Conservation (phyloP, 2,113 vertebrate genomes). For the Otis tarda region DNA sequence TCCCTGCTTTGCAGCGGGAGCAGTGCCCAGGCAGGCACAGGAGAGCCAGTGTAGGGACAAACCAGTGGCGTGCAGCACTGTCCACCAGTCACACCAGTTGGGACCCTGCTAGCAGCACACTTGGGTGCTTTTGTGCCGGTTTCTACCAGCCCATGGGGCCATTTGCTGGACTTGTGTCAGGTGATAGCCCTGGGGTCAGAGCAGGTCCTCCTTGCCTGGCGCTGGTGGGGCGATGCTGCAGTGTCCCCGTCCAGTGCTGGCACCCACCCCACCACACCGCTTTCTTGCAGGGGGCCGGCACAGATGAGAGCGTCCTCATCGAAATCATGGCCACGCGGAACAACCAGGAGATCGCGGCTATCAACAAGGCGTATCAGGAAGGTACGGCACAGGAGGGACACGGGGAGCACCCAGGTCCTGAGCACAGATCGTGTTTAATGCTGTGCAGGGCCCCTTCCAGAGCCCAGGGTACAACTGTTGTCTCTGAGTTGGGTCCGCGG, state of each 20-base stretch:
- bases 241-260: neutral
- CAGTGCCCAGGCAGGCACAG: neutral
- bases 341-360: slow-evolving; percentile 87
- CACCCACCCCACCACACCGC: neutral
- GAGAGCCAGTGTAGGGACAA: neutral
- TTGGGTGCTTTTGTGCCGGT: accelerated
- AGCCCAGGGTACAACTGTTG: neutral
- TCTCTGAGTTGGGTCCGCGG: neutral
- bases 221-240: accelerated
- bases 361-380: slow-evolving; percentile 83
- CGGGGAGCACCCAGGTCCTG: neutral
- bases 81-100: neutral
- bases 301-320: slow-evolving; percentile 90
- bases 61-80: neutral
- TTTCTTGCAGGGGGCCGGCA: slow-evolving; percentile 87
- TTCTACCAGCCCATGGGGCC: neutral
- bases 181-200: neutral
- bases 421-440: accelerated
- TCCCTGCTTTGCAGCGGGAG: neutral
- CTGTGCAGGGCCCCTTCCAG: neutral
- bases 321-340: slow-evolving; percentile 92
- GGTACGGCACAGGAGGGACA: slow-evolving; percentile 52
- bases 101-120: neutral
- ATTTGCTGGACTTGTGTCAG: neutral
- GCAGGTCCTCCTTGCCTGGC: neutral